phyloP scores from a whole-genome alignment of 2,888 invertebrate species.

The Hydrotaea cyrtoneurina region DNA sequence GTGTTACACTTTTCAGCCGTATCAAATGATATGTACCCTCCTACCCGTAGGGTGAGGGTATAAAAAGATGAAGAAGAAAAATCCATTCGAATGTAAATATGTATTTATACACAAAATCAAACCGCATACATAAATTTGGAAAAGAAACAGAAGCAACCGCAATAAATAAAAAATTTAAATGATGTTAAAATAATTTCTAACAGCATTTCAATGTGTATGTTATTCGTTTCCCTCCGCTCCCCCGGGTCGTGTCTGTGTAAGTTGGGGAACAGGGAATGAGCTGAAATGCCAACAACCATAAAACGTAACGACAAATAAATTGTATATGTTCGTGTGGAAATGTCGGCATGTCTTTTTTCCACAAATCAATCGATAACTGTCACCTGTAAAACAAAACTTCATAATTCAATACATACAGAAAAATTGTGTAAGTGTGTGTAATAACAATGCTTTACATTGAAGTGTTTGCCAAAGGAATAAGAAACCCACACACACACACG shows the following conservation, averaged over 20 bases:
- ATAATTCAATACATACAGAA: slow-evolving; percentile 26
- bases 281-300: neutral
- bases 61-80: neutral
- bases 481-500: neutral
- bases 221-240: neutral
- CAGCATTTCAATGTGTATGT: neutral
- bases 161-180: slow-evolving; percentile 23
- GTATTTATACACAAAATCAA: slow-evolving; percentile 5
- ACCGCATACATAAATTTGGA: slow-evolving; percentile 34
- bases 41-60: too few relatives aligned
- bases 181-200: neutral
- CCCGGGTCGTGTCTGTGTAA: too few relatives aligned
- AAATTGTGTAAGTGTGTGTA: neutral
- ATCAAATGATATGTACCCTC: too few relatives aligned
- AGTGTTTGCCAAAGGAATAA: neutral
- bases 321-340: neutral
- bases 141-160: slow-evolving; percentile 6
- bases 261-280: neutral
- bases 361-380: slow-evolving; percentile 52
- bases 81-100: neutral
- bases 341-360: neutral
- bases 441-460: neutral
- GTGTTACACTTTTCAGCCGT: too few relatives aligned
- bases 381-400: slow-evolving; percentile 46
- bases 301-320: neutral